Evolutionary conservation across 92 coral and sea anemone genomes (phyloP).

Genomic region (Pocillopora meandrina): DNA sequence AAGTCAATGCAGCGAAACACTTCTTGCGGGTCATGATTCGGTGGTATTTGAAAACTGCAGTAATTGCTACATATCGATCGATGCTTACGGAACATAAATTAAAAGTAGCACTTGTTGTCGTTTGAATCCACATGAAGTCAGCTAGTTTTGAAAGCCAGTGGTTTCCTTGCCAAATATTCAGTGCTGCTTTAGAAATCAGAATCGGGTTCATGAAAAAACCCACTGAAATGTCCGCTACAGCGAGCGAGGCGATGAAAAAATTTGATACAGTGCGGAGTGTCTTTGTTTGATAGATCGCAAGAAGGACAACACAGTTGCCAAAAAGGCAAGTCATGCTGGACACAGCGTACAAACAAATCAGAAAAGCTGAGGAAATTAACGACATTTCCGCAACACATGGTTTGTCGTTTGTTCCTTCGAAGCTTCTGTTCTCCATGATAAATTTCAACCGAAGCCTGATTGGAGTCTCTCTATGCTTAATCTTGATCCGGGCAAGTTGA

Average conservation of each 20-base stretch:
- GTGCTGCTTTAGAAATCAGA: constrained; percentile 49
- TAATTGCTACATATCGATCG: constrained; percentile 72
- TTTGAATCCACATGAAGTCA: constrained; percentile 76
- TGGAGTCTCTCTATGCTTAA: neutral
- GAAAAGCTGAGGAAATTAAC: neutral
- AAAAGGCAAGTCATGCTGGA: constrained; percentile 25
- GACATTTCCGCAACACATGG: constrained; percentile 8
- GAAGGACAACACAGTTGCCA: constrained; percentile 53
- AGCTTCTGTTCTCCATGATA: constrained; percentile 7
- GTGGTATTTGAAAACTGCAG: constrained; percentile 56
- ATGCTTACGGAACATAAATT: constrained; percentile 78
- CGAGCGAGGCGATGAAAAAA: constrained; percentile 60
- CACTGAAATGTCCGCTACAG: constrained; percentile 60
- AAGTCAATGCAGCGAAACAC: constrained; percentile 27
- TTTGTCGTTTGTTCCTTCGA: neutral
- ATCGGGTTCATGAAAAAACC: constrained; percentile 66
- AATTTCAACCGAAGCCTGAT: neutral
- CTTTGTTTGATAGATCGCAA: constrained; percentile 43
- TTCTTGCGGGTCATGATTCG: constrained; percentile 44
- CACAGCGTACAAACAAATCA: constrained; percentile 20
- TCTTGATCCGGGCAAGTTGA: neutral
- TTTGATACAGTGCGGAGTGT: constrained; percentile 51
- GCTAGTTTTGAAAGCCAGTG: constrained; percentile 71
- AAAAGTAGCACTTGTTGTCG: constrained; percentile 69
- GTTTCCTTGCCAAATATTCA: constrained; percentile 63